Conservation (phyloP, 2,113 vertebrate genomes). For the Mesocricetus auratus region DNA sequence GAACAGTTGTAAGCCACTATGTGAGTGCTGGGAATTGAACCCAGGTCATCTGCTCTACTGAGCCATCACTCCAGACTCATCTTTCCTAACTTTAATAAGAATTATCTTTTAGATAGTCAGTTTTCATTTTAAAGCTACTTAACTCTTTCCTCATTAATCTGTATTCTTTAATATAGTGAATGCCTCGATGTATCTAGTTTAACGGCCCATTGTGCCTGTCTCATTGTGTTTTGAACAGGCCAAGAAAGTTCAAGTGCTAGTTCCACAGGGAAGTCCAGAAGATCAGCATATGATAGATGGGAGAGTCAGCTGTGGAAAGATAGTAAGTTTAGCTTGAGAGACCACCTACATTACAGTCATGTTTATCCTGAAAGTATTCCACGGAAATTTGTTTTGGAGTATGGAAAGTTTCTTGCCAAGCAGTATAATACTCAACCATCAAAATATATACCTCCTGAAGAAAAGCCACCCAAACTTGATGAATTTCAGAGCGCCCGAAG, state of each 20-base stretch:
- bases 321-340: conserved; percentile 85
- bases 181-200: not conserved
- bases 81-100: conserved; percentile 35
- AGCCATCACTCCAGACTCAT: not conserved
- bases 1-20: not conserved
- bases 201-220: conserved; percentile 61
- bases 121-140: conserved; percentile 47
- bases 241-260: not conserved
- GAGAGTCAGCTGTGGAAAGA: conserved; percentile 90
- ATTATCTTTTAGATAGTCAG: conserved; percentile 35
- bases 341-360: conserved; percentile 86
- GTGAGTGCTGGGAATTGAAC: not conserved
- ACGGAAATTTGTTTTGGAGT: conserved; percentile 87
- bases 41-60: not conserved
- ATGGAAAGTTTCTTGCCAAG: conserved; percentile 88
- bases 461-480: conserved; percentile 33
- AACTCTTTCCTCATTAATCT: conserved; percentile 44
- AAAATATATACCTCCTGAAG: conserved; percentile 81
- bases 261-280: conserved; percentile 58
- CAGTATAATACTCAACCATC: conserved; percentile 90
- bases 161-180: conserved; percentile 1
- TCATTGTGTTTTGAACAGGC: conserved; percentile 74
- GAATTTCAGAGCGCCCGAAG: conserved; percentile 81
- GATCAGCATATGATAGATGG: conserved; percentile 84
- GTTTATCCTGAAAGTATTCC: conserved; percentile 91